Percentiles rank a stretch among this genome's conserved stretches.
phyloP scores from a whole-genome alignment of 2,797 vertebrate species.

The Acipenser oxyrinchus region DNA sequence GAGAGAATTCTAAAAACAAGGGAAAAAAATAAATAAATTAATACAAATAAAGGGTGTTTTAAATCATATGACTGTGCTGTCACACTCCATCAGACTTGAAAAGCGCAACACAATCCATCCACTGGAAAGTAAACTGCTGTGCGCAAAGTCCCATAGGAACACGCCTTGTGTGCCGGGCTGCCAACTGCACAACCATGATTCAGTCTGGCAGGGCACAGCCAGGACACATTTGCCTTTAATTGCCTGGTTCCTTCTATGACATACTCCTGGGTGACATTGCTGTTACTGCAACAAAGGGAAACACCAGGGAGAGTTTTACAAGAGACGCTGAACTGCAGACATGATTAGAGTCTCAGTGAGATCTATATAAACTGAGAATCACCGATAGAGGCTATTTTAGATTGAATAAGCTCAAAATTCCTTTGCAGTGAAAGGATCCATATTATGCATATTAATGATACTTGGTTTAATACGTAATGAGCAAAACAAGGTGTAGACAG shows the following conservation, averaged over 20 bases:
- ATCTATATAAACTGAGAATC: no score
- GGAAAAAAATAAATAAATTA: no score
- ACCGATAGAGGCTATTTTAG: no score
- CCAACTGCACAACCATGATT: conserved; percentile 50
- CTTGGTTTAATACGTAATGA: no score
- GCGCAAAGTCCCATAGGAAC: conserved; percentile 32
- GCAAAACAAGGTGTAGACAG: no score
- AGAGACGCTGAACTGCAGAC: no score
- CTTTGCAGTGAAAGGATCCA: no score
- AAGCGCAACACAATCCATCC: conserved; percentile 27
- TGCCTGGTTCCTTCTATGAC: conserved; percentile 43
- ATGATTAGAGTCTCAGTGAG: no score
- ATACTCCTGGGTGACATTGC: conserved; percentile 35
- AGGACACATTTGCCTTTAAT: conserved; percentile 49
- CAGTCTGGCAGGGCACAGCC: conserved; percentile 41
- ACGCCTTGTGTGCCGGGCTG: conserved; percentile 33
- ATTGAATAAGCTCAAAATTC: no score
- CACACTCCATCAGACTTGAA: conserved; percentile 22
- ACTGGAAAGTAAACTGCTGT: conserved; percentile 34
- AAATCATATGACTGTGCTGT: conserved; percentile 24
- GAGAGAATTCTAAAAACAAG: no score
- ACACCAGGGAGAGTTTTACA: conserved; percentile 24
- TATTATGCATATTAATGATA: not conserved
- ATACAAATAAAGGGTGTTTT: not conserved
- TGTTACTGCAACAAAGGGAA: conserved; percentile 32